A percentile compares a stretch with the other conserved stretches of the same genome.
These are phyloP conservation scores for Elachura formosa DNA, from an alignment of 2,113 vertebrate species.

Conservation along the genomic window DNA sequence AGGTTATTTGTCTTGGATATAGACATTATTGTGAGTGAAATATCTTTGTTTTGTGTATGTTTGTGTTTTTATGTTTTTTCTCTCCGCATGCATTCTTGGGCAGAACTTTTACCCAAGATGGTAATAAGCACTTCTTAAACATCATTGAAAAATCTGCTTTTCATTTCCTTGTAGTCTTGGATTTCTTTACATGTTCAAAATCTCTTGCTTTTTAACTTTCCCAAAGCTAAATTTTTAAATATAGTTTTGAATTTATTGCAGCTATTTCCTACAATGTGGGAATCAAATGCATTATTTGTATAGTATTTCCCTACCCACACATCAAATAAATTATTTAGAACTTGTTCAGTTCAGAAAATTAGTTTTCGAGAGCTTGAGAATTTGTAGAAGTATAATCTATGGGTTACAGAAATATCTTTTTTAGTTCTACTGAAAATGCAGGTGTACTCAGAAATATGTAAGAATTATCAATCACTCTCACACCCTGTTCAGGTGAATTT, in stretches of 20 bases:
- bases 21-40: not conserved
- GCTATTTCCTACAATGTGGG: not conserved
- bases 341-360: not conserved
- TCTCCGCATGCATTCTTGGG: not conserved
- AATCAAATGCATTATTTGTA: not conserved
- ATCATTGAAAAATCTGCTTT: not conserved
- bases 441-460: not conserved
- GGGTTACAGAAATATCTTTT: not conserved
- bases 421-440: not conserved
- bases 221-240: not conserved
- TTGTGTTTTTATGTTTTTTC: not conserved
- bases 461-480: not conserved
- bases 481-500: not conserved
- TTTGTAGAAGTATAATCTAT: not conserved
- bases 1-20: not conserved
- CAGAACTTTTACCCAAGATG: not conserved
- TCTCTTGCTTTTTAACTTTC: not conserved
- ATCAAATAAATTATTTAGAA: not conserved
- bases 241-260: not conserved
- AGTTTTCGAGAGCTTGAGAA: not conserved
- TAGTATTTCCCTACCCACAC: not conserved
- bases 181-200: not conserved
- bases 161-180: not conserved
- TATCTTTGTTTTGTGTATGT: not conserved
- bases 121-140: not conserved